Conservation (phyloP, 2,888 invertebrate species). For the Heliconius ethilla region DNA sequence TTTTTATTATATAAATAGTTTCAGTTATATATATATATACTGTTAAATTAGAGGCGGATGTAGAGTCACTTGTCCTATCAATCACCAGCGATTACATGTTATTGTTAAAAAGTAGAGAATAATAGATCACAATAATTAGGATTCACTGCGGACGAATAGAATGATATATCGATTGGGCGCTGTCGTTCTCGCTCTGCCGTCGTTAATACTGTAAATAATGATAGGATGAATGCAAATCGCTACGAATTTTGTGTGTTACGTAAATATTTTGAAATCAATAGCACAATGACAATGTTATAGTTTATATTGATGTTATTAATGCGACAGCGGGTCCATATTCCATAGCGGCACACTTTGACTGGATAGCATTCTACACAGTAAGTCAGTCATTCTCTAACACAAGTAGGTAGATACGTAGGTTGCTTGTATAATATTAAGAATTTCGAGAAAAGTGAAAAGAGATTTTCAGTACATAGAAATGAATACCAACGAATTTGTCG, state of each 20-base stretch:
- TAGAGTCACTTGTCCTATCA: background rate
- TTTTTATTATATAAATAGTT: too few species aligned
- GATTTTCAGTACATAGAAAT: background rate
- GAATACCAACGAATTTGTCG: conserved; percentile 34
- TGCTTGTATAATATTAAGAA: background rate
- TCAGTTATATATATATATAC: too few species aligned
- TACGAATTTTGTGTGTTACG: conserved; percentile 26
- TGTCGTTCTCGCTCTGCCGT: conserved; percentile 37
- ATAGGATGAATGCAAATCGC: conserved; percentile 35
- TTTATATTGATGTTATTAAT: background rate
- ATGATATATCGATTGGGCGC: conserved; percentile 46
- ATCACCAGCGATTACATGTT: conserved; percentile 20
- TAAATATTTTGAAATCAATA: conserved; percentile 24
- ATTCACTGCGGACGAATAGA: conserved; percentile 45
- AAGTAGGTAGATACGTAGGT: too few species aligned
- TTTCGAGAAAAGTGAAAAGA: background rate
- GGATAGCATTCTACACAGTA: too few species aligned
- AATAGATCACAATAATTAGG: conserved; percentile 41
- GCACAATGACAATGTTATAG: background rate
- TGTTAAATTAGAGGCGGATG: background rate
- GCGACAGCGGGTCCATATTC: background rate
- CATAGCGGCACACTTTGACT: too few species aligned
- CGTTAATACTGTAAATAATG: conserved; percentile 49
- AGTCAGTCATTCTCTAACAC: too few species aligned
- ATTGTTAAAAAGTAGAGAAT: conserved; percentile 34